Evolutionary conservation across 1,140 invertebrate genomes (phyloP).

Genomic region (Meloidogyne floridensis): DNA sequence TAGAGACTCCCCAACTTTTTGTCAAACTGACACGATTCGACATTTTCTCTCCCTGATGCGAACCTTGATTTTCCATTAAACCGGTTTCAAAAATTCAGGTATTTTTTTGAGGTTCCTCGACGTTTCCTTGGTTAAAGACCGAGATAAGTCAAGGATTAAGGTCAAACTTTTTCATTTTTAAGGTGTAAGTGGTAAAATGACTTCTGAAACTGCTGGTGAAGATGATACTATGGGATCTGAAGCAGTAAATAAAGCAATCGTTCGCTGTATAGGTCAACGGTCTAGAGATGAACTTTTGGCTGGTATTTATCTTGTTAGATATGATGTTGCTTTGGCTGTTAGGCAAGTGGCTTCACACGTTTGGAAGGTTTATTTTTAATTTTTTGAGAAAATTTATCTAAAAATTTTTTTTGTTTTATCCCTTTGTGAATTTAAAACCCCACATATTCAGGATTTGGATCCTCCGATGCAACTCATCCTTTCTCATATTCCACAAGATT

Average conservation of each 20-base stretch:
- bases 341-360: constrained; percentile 78
- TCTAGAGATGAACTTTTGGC: constrained; percentile 82
- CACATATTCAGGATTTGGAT: too few relatives aligned
- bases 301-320: constrained; percentile 93
- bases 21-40: too few relatives aligned
- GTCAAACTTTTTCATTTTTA: not conserved
- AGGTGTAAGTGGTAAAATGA: constrained; percentile 94
- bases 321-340: constrained; percentile 93
- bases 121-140: too few relatives aligned
- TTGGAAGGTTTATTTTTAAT: constrained; percentile 54
- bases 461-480: too few relatives aligned
- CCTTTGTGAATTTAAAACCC: too few relatives aligned
- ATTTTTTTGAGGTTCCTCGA: too few relatives aligned
- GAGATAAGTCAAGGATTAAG: too few relatives aligned
- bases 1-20: too few relatives aligned
- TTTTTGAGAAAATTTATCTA: not conserved
- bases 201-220: constrained; percentile 92
- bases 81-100: too few relatives aligned
- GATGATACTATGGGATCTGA: constrained; percentile 99
- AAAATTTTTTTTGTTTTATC: not conserved
- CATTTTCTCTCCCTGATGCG: too few relatives aligned
- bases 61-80: too few relatives aligned
- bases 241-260: constrained; percentile 77
- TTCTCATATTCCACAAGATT: too few relatives aligned
- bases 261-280: constrained; percentile 13